Conservation (phyloP, 2,797 vertebrate genomes). For the Smutsia temminckii region DNA sequence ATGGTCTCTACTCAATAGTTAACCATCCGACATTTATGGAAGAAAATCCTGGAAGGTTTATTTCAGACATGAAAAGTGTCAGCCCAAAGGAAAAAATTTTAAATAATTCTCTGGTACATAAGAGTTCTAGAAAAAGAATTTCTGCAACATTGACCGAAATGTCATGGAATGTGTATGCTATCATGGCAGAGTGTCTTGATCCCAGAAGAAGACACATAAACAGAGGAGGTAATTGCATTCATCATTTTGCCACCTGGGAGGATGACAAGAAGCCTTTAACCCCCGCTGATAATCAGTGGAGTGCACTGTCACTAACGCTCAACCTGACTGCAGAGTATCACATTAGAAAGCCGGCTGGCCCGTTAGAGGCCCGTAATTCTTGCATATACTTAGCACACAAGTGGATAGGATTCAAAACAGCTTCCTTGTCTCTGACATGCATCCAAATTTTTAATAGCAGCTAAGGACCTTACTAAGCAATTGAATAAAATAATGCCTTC, state of each 20-base stretch:
- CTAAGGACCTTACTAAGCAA: constrained; percentile 68
- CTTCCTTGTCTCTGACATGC: constrained; percentile 37
- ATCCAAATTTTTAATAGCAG: constrained; percentile 70
- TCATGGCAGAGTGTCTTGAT: neutral
- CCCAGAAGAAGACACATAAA: neutral
- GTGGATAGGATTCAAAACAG: constrained; percentile 68
- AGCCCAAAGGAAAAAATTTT: constrained; percentile 38
- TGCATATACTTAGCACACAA: neutral
- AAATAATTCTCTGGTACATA: neutral
- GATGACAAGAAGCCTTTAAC: constrained; percentile 60
- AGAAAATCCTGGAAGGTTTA: constrained; percentile 58
- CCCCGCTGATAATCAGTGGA: neutral
- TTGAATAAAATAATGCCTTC: constrained; percentile 70
- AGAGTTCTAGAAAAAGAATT: neutral
- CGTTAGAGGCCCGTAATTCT: constrained; percentile 25
- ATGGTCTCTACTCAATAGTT: constrained; percentile 57
- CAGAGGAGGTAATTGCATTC: constrained; percentile 19
- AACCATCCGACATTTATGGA: constrained; percentile 37
- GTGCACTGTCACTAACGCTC: neutral
- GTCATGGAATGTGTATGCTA: neutral
- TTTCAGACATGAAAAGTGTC: constrained; percentile 53
- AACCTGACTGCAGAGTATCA: neutral
- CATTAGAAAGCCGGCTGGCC: constrained; percentile 36
- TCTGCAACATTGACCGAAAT: constrained; percentile 26
- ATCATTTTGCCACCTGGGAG: constrained; percentile 47